Evolutionary conservation across 1,140 invertebrate genomes (phyloP), one percentile per base, ranked within the genome.

Genomic region (Aplysia californica): DNA sequence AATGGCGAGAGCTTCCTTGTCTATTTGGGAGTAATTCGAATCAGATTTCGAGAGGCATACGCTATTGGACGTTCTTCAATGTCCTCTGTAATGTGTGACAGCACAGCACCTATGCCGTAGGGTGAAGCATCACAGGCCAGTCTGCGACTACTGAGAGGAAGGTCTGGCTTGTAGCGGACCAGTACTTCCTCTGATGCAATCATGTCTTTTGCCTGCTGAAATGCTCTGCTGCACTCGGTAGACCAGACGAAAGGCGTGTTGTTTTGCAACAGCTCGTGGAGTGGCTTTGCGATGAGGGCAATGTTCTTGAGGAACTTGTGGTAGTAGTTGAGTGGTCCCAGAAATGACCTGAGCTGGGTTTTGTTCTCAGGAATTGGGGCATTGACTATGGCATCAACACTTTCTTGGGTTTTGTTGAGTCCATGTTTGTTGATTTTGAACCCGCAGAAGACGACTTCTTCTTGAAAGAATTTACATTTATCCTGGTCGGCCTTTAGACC

Each of bases 1-100:
- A 18, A 93, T 89, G 2, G 89, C 87, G n/a, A 91, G 79, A 6
- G 89, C 90, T 86, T 93, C 92, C 80, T 89, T 91, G 39, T 93
- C 91, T 35, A 92, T 90, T 76, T 91, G 89, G 15, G 87, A 76
- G 67, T 92, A 92, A 69, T 89, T 91, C 80, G 84, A 78, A 35
- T 93, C 91, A 23, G 90, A 4, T 83, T 85, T 77, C 89, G 70
- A 0, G 89, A 92, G 6, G 88, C 87, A 83, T 89, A 91, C 3
- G 88, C 87, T 36, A 92, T 87, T 0, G 90, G 89, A 71, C 79
- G 71, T 78, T 91, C 87, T 23, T 61, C 58, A 1, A 44, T 50
- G 21, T 83, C 85, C 77, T 90, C 84, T 20, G 79, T 23, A 29
- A 86, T 79, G 71, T 92, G 91, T 1, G 85, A 84, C 0, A 93